Base-by-base conservation (phyloP, 2,888 invertebrate genomes). In the Himalopsyche kuldschensis region DNA sequence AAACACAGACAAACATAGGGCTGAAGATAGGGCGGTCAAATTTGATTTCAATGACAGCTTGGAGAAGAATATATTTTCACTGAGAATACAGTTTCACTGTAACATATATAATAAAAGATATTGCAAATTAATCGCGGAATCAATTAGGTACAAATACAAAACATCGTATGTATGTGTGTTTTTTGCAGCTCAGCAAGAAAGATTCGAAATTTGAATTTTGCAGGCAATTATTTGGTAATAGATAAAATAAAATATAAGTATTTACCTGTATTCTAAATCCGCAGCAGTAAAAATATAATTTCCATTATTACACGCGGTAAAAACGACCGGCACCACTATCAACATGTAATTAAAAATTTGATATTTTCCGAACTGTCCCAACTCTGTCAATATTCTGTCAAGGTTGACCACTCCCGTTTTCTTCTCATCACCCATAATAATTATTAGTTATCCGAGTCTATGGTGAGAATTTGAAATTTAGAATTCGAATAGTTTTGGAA, bases 211-310 rank as follows among this genome's bases (percentile, higher is more conserved):
- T 41, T 41, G 15, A 41, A 41, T 41, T 0, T 41, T 11, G 41
- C 41, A 15, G 15, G 15, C 1, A 41, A 3, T 41, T 41, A 3
- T 41, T 41, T 15, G 15, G 15, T 41, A 1, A 15, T 41, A 41
- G 6, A 15, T 15, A 41, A 11, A 41, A 11, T n/a, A n/a, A 15
- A 5, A 32, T 6, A 46, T 3, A 11, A 46, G 15, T 27, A 8
- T 46, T 84, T 87, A 93, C 94, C 93, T 93, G 89, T 91, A 92
- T 11, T 90, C 87, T 1, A 92, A 90, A 81, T 93, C 92, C 0
- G 92, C 90, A 0, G 93, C 93, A 0, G 93, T 91, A 88, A 94
- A 94, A 47, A 93, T 91, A 87, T 93, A 94, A 87, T 91, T 91
- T n/a, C 91, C 88, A 83, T 91, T 91, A 87, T 91, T 90, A 11